These are phyloP conservation scores for Lanius collurio DNA, from an alignment of 2,113 vertebrate genomes.

Conservation along the genomic window DNA sequence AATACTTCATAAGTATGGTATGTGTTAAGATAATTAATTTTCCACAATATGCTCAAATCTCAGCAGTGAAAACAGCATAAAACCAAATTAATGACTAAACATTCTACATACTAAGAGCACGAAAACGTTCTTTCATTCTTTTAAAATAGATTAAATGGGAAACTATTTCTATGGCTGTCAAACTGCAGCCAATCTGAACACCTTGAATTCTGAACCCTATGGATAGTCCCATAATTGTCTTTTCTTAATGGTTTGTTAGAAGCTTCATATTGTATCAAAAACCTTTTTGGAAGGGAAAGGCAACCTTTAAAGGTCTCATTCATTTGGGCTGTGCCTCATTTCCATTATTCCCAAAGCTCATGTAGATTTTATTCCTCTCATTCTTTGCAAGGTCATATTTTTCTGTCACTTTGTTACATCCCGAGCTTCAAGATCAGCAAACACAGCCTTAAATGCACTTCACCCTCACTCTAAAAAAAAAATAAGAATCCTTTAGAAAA, in stretches of 20 bases:
- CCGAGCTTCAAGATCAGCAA: slow-evolving; percentile 39
- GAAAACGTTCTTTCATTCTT: slow-evolving; percentile 34
- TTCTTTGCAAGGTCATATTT: slow-evolving; percentile 38
- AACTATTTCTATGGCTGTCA: slow-evolving; percentile 51
- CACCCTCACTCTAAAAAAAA: background rate
- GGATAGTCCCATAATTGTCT: slow-evolving; percentile 11
- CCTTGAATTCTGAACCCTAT: slow-evolving; percentile 31
- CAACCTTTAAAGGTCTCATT: slow-evolving; percentile 57
- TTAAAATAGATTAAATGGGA: slow-evolving; percentile 53
- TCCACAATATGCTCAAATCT: slow-evolving; percentile 50
- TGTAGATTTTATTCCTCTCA: slow-evolving; percentile 33
- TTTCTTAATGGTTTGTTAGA: slow-evolving; percentile 51
- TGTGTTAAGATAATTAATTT: slow-evolving; percentile 65
- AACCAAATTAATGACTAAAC: slow-evolving; percentile 45
- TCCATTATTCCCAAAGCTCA: slow-evolving; percentile 49
- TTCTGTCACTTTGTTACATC: slow-evolving; percentile 27
- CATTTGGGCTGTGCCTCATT: slow-evolving; percentile 27
- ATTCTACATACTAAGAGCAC: slow-evolving; percentile 16
- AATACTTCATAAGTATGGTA: slow-evolving; percentile 53
- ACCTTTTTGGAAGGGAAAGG: slow-evolving; percentile 26
- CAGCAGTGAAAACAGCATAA: slow-evolving; percentile 43
- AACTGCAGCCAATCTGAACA: slow-evolving; percentile 13
- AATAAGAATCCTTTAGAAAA: background rate
- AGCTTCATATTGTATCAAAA: slow-evolving; percentile 18
- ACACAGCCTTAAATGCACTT: slow-evolving; percentile 41